phyloP scores from a whole-genome alignment of 2,888 invertebrate genomes.

The Diogma glabrata region DNA sequence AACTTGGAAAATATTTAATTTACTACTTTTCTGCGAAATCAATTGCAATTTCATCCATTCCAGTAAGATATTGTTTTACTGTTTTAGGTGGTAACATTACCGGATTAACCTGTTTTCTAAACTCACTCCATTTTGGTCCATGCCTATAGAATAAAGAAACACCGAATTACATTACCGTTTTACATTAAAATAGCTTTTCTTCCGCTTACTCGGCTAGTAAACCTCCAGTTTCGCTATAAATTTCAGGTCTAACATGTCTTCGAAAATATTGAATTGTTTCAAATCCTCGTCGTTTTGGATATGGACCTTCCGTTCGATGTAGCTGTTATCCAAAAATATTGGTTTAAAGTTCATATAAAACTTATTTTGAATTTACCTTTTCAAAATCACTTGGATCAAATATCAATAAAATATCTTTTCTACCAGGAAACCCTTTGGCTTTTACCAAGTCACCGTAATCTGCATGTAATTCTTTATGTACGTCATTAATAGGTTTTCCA shows the following conservation, averaged over 20 bases:
- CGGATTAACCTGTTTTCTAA: slow-evolving; percentile 54
- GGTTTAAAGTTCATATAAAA: too few relatives aligned
- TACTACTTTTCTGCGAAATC: slow-evolving; percentile 30
- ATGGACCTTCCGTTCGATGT: slow-evolving; percentile 15
- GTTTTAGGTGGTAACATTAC: slow-evolving; percentile 51
- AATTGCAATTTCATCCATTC: slow-evolving; percentile 39
- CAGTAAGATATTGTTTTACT: slow-evolving; percentile 40
- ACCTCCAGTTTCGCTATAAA: slow-evolving; percentile 24
- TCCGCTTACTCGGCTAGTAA: slow-evolving; percentile 22
- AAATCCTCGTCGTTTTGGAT: slow-evolving; percentile 7
- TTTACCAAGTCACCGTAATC: slow-evolving; percentile 13
- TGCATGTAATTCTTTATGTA: slow-evolving; percentile 3
- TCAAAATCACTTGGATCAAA: slow-evolving; percentile 14
- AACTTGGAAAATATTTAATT: not conserved
- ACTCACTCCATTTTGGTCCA: slow-evolving; percentile 53
- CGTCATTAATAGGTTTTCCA: not conserved
- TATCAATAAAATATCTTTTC: slow-evolving; percentile 11
- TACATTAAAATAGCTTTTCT: too few relatives aligned
- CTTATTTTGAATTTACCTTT: too few relatives aligned
- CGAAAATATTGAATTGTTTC: slow-evolving; percentile 12
- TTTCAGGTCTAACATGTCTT: slow-evolving; percentile 8
- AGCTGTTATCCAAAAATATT: too few relatives aligned
- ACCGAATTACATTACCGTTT: not conserved
- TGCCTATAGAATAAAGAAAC: slow-evolving; percentile 32
- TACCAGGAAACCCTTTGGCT: slow-evolving; percentile 11